Percentiles rank a stretch among this genome's conserved stretches.
Evolutionary conservation across 1,140 invertebrate species (phyloP).

Genomic region (Atopsyche davidsoni): DNA sequence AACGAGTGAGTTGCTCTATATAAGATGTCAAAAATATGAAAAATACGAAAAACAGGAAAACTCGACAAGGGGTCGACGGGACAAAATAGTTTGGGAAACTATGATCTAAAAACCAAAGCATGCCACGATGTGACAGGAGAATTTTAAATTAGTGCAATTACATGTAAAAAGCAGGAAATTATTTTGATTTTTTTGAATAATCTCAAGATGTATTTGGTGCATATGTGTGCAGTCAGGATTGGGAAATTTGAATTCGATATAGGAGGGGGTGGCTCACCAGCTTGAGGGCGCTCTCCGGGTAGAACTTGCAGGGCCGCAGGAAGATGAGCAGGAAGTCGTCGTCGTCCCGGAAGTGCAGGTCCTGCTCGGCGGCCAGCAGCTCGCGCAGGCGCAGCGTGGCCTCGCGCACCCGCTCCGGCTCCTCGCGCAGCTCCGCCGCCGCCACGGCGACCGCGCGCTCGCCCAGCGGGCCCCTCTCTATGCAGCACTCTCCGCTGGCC

Average conservation of each 20-base stretch:
- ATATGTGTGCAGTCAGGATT: neutral
- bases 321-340: slow-evolving; percentile 70
- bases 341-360: slow-evolving; percentile 59
- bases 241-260: slow-evolving; percentile 24
- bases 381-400: slow-evolving; percentile 56
- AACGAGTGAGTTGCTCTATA: no score
- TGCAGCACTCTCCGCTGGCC: slow-evolving; percentile 41
- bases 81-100: no score
- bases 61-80: no score
- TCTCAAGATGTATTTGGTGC: neutral
- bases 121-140: no score
- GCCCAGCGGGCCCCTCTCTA: slow-evolving; percentile 37
- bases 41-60: no score
- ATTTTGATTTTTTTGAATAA: neutral
- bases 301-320: slow-evolving; percentile 72
- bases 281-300: slow-evolving; percentile 66
- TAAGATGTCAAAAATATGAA: no score
- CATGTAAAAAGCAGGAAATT: no score
- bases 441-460: slow-evolving; percentile 52
- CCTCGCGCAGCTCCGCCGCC: slow-evolving; percentile 61
- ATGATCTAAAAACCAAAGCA: no score
- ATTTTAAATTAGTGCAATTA: no score
- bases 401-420: slow-evolving; percentile 58
- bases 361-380: slow-evolving; percentile 57
- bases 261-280: no score